Evolutionary conservation across 2,888 invertebrate genomes (phyloP).

Genomic region (Chloroclysta siterata): DNA sequence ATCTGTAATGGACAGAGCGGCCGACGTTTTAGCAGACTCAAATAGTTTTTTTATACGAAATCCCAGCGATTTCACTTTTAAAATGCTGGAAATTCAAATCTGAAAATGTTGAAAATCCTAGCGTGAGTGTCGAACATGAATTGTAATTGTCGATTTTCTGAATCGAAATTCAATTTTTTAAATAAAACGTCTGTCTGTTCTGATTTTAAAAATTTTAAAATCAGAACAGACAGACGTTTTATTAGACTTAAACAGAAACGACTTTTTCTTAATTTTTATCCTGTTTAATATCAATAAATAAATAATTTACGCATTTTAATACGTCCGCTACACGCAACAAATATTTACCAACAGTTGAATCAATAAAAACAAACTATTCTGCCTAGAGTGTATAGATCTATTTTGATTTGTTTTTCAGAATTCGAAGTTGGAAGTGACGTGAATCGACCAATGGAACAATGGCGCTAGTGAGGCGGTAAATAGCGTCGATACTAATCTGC

Average conservation of each 20-base stretch:
- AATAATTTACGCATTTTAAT: too few species aligned
- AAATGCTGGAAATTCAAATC: conserved; percentile 12
- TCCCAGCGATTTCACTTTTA: conserved; percentile 11
- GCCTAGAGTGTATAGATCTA: not conserved
- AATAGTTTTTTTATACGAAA: conserved; percentile 64
- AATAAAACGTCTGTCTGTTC: too few species aligned
- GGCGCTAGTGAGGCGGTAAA: conserved; percentile 74
- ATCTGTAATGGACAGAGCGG: conserved; percentile 75
- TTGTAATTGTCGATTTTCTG: not conserved
- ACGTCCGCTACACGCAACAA: too few species aligned
- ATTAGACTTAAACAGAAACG: too few species aligned
- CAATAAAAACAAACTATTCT: not conserved
- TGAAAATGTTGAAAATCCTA: conserved; percentile 10
- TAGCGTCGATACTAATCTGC: conserved; percentile 81
- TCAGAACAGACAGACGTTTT: too few species aligned
- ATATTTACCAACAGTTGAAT: too few species aligned
- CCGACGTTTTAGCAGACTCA: conserved; percentile 56
- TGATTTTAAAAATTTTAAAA: too few species aligned
- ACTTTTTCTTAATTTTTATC: too few species aligned
- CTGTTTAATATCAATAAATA: too few species aligned
- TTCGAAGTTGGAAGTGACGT: conserved; percentile 36
- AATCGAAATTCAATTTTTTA: not conserved
- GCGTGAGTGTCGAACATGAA: not conserved
- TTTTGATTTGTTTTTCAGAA: conserved; percentile 33
- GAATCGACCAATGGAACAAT: conserved; percentile 75